Evolutionary conservation across 2,113 vertebrate genomes (phyloP).

Genomic region (Calonectris borealis): DNA sequence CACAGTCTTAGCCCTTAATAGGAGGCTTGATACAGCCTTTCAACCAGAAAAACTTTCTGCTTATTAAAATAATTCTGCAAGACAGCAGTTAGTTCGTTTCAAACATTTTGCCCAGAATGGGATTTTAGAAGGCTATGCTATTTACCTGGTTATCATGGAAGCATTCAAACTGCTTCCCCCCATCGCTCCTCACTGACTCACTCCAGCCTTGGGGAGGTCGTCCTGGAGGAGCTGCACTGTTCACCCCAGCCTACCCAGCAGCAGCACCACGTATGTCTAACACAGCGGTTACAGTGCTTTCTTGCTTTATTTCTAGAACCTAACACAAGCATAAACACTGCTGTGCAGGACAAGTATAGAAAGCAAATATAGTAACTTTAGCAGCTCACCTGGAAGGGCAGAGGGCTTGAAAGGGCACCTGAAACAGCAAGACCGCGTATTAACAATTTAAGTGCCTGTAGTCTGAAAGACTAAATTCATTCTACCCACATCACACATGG

Average conservation of each 20-base stretch:
- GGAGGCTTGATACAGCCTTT: neutral
- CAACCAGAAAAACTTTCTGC: neutral
- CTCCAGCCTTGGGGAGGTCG: neutral
- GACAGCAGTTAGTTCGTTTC: neutral
- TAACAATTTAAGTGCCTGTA: neutral
- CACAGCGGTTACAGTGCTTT: neutral
- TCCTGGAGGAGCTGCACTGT: neutral
- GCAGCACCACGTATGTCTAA: accelerated
- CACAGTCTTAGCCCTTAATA: neutral
- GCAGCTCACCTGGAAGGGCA: neutral
- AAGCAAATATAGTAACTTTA: neutral
- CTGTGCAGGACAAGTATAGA: neutral
- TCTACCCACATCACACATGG: neutral
- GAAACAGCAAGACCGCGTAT: neutral
- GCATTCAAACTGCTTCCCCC: neutral
- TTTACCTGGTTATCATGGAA: neutral
- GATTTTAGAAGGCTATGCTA: neutral
- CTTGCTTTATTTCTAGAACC: neutral
- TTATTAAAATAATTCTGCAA: neutral
- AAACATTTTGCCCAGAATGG: neutral
- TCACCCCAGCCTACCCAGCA: neutral
- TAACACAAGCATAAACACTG: neutral
- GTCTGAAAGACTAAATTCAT: neutral
- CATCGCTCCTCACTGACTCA: accelerated
- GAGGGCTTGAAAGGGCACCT: neutral